Evolutionary conservation across 1,140 invertebrate genomes (phyloP).

Genomic region (Polypedilum vanderplanki): DNA sequence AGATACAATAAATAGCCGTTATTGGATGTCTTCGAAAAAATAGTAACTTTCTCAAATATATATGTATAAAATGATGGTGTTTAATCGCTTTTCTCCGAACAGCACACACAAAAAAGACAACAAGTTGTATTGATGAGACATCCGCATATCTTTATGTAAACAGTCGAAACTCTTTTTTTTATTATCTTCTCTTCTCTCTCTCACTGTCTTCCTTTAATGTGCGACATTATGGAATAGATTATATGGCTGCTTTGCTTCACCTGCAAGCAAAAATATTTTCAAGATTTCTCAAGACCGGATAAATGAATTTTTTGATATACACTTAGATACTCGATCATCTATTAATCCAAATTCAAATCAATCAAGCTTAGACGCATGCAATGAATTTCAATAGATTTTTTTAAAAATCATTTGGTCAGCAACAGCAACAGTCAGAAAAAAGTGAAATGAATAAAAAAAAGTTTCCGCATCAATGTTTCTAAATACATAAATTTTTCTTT

Average conservation of each 20-base stretch:
- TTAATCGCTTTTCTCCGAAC: background rate
- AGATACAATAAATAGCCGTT: background rate
- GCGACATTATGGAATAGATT: too few relatives aligned
- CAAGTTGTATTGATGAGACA: background rate
- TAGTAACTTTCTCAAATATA: background rate
- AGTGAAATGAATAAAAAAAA: background rate
- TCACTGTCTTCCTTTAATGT: too few relatives aligned
- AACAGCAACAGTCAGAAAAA: too few relatives aligned
- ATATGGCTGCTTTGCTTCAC: too few relatives aligned
- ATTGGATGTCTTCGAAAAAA: background rate
- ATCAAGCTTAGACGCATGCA: too few relatives aligned
- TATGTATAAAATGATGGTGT: conserved; percentile 18
- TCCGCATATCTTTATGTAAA: conserved; percentile 13
- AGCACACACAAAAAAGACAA: background rate
- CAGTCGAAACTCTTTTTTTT: background rate
- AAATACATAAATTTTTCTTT: background rate
- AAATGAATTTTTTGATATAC: too few relatives aligned
- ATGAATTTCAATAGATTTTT: background rate
- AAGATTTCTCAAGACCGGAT: too few relatives aligned
- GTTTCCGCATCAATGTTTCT: conserved; percentile 11
- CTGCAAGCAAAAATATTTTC: too few relatives aligned
- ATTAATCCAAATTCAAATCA: too few relatives aligned
- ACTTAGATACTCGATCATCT: too few relatives aligned
- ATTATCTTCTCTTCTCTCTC: too few relatives aligned
- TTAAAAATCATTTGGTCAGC: background rate